Evolutionary conservation across 2,888 invertebrate species (phyloP).

Genomic region (Rhagonycha lutea): DNA sequence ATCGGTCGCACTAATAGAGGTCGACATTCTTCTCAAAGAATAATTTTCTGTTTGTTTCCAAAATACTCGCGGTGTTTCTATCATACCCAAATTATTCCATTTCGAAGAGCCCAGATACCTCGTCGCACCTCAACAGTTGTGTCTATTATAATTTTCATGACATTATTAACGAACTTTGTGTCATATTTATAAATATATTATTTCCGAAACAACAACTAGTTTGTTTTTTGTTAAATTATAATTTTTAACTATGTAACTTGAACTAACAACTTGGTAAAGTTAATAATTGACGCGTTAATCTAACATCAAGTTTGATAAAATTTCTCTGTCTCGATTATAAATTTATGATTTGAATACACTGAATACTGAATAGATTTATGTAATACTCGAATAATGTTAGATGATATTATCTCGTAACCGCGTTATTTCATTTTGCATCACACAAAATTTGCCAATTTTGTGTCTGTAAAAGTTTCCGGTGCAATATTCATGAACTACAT

Average conservation of each 20-base stretch:
- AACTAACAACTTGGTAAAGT: not conserved
- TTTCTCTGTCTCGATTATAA: not conserved
- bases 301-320: not conserved
- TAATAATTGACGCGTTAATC: not conserved
- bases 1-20: too few species aligned
- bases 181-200: not conserved
- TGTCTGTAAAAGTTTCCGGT: not conserved
- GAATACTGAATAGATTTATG: not conserved
- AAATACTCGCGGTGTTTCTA: too few species aligned
- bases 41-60: too few species aligned
- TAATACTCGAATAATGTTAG: not conserved
- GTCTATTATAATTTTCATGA: too few species aligned
- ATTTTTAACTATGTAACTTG: not conserved
- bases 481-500: not conserved
- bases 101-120: too few species aligned
- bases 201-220: not conserved
- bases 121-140: too few species aligned
- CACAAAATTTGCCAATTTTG: not conserved
- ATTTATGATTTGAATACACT: not conserved
- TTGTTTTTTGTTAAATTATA: not conserved
- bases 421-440: not conserved
- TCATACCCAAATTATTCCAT: too few species aligned
- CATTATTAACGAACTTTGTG: too few species aligned
- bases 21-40: too few species aligned
- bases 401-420: not conserved